phyloP scores from a whole-genome alignment of 2,888 invertebrate species.

The Palloptera scutellata region DNA sequence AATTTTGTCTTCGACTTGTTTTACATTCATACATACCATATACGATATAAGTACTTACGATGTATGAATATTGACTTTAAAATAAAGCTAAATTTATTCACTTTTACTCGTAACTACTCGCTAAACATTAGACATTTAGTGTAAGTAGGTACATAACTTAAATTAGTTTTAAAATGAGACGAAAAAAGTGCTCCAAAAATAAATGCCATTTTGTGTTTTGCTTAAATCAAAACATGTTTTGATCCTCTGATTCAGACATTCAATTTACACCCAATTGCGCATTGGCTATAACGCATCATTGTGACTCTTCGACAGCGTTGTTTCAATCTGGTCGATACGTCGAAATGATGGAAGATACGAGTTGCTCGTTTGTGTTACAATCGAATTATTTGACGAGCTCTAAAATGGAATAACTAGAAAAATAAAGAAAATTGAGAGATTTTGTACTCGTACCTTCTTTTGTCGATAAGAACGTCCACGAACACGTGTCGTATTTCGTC shows the following conservation, averaged over 20 bases:
- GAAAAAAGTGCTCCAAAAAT: slow-evolving; percentile 20
- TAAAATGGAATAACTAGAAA: slow-evolving; percentile 33
- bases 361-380: slow-evolving; percentile 58
- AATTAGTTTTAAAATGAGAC: slow-evolving; percentile 1
- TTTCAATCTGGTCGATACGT: slow-evolving; percentile 61
- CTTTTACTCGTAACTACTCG: slow-evolving; percentile 13
- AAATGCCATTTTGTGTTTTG: slow-evolving; percentile 23
- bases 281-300: slow-evolving; percentile 59
- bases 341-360: slow-evolving; percentile 60
- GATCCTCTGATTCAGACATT: not conserved
- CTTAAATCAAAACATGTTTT: slow-evolving; percentile 8
- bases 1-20: too few species aligned
- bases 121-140: slow-evolving; percentile 19
- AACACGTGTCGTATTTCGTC: slow-evolving; percentile 69
- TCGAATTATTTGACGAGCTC: slow-evolving; percentile 63
- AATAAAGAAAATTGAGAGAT: not conserved
- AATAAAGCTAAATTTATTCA: slow-evolving; percentile 25
- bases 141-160: slow-evolving; percentile 8
- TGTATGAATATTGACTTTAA: not conserved
- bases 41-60: not conserved
- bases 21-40: not conserved
- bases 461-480: slow-evolving; percentile 62
- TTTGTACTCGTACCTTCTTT: slow-evolving; percentile 55
- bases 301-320: slow-evolving; percentile 56
- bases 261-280: slow-evolving; percentile 52